These are phyloP conservation scores for Dreissena polymorpha DNA, from an alignment of 1,140 invertebrate genomes.

Conservation along the genomic window DNA sequence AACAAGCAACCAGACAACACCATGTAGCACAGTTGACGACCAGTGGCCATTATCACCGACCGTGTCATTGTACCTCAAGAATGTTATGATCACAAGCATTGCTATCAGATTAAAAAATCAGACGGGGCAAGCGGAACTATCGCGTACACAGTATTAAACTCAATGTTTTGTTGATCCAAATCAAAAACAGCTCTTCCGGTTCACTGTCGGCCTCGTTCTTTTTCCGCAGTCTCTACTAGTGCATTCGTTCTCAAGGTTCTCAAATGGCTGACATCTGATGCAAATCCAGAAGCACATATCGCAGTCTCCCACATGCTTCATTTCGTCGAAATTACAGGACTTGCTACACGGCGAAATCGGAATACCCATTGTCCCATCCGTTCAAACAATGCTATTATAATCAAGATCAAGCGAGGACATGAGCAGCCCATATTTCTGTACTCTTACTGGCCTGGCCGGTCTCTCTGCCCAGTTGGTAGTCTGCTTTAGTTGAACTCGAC, in stretches of 20 bases:
- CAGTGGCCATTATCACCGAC: conserved; percentile 79
- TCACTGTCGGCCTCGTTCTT: conserved; percentile 79
- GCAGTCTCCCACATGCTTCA: conserved; percentile 92
- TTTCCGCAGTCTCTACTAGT: conserved; percentile 84
- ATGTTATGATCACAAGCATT: conserved; percentile 72
- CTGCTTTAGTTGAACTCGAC: conserved; percentile 80
- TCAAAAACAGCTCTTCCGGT: conserved; percentile 75
- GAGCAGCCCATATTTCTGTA: conserved; percentile 75
- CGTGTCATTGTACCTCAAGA: conserved; percentile 77
- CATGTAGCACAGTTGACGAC: conserved; percentile 78
- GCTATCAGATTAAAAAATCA: conserved; percentile 80
- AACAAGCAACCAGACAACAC: conserved; percentile 78
- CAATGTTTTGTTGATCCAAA: conserved; percentile 82
- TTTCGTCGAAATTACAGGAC: conserved; percentile 85
- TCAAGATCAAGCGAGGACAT: conserved; percentile 65
- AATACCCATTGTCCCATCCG: conserved; percentile 68
- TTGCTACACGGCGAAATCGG: conserved; percentile 86
- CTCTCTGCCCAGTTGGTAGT: conserved; percentile 71
- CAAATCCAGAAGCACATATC: conserved; percentile 92
- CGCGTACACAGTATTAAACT: conserved; percentile 82
- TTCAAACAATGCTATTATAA: conserved; percentile 71
- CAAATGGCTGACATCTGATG: conserved; percentile 83
- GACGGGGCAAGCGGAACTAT: conserved; percentile 82
- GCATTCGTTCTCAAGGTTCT: conserved; percentile 83
- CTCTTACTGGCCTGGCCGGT: conserved; percentile 71